phyloP scores from a whole-genome alignment of 2,113 vertebrate species.

The Reinhardtius hippoglossoides region DNA sequence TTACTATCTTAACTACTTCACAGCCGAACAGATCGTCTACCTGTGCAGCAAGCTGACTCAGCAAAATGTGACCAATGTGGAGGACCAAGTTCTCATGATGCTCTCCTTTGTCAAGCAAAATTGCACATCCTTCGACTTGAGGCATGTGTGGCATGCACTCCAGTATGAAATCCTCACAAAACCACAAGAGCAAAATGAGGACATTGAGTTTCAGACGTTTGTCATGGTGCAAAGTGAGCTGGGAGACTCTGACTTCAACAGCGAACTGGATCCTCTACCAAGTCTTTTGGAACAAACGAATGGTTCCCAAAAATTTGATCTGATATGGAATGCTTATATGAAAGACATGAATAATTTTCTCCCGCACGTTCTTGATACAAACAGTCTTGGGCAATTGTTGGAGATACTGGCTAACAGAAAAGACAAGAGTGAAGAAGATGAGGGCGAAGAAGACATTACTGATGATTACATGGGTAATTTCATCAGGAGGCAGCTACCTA shows the following conservation, averaged over 20 bases:
- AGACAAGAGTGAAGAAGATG: constrained; percentile 18
- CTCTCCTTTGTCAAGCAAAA: constrained; percentile 87
- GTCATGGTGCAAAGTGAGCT: constrained; percentile 40
- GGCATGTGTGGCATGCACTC: constrained; percentile 72
- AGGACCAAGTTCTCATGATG: constrained; percentile 88
- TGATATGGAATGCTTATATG: constrained; percentile 86
- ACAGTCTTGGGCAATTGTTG: constrained; percentile 84
- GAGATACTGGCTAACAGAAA: constrained; percentile 76
- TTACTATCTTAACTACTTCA: constrained; percentile 94
- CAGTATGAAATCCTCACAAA: constrained; percentile 80
- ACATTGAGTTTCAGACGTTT: constrained; percentile 80
- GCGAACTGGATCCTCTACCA: constrained; percentile 28
- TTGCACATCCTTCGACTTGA: constrained; percentile 78
- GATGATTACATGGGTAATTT: background rate
- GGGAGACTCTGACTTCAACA: constrained; percentile 17
- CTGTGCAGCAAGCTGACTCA: constrained; percentile 85
- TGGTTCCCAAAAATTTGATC: constrained; percentile 72
- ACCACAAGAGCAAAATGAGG: constrained; percentile 66
- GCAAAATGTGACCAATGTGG: constrained; percentile 50
- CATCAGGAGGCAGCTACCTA: constrained; percentile 81
- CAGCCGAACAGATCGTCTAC: constrained; percentile 91
- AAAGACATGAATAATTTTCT: constrained; percentile 81
- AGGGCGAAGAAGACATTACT: constrained; percentile 47
- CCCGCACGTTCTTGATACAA: constrained; percentile 84
- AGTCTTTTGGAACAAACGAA: constrained; percentile 49